phyloP scores from a whole-genome alignment of 1,140 invertebrate genomes.

The Lepeophtheirus salmonis region DNA sequence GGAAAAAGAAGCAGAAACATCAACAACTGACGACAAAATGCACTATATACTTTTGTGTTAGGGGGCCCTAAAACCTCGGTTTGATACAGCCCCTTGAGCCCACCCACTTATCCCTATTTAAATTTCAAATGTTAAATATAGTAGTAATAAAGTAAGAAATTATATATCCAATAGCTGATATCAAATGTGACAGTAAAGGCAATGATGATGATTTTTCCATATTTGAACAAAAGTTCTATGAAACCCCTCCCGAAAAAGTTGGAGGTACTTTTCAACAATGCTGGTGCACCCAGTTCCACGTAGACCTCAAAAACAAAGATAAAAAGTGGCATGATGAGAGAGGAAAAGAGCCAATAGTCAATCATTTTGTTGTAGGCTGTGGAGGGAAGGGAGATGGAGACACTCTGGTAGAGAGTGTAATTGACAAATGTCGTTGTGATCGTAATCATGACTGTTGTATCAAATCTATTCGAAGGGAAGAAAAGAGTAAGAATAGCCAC shows the following conservation, averaged over 20 bases:
- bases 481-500: neutral
- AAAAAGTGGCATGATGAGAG: neutral
- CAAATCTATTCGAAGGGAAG: neutral
- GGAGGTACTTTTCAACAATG: no score
- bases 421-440: neutral
- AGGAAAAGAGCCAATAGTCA: neutral
- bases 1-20: no score
- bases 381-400: neutral
- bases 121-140: no score
- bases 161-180: neutral
- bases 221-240: neutral
- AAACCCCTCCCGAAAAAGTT: neutral
- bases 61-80: no score
- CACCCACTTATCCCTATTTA: no score
- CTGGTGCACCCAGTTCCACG: neutral
- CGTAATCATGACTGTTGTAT: neutral
- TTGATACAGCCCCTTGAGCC: no score
- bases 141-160: no score
- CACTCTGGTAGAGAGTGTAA: neutral
- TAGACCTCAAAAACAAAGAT: neutral
- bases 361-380: neutral
- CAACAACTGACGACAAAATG: no score
- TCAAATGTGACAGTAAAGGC: neutral
- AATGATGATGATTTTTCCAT: neutral
- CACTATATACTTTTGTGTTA: no score